These are phyloP conservation scores for Apocrypta bakeri DNA, from an alignment of 1,140 invertebrate species.

Conservation along the genomic window DNA sequence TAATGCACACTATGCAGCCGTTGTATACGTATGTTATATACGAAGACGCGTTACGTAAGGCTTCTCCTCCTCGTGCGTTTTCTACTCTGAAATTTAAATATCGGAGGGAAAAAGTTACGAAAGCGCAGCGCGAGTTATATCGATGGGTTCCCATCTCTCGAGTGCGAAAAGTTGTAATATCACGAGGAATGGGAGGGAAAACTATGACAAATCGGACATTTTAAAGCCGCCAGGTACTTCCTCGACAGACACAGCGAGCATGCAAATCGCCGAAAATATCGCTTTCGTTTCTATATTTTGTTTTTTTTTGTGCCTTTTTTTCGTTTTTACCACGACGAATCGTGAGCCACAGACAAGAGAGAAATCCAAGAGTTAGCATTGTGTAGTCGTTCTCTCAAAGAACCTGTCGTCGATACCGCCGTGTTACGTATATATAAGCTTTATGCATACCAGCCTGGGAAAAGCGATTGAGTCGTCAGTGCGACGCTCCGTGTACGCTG, in stretches of 20 bases:
- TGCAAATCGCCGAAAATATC: conserved; percentile 21
- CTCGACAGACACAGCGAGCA: background rate
- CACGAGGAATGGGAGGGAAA: background rate
- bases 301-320: no score
- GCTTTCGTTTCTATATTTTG: no score
- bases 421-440: background rate
- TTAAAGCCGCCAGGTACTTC: background rate
- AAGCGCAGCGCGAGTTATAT: conserved; percentile 11
- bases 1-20: background rate
- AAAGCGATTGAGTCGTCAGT: conserved; percentile 22
- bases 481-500: no score
- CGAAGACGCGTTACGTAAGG: background rate
- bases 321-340: background rate
- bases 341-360: background rate
- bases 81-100: background rate
- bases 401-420: conserved; percentile 13
- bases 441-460: background rate
- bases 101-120: conserved; percentile 19
- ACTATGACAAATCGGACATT: conserved; percentile 22
- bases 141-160: conserved; percentile 21
- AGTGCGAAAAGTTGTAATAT: background rate
- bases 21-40: background rate
- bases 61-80: background rate
- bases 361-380: background rate
- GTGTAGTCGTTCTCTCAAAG: background rate